phyloP scores from a whole-genome alignment of 2,113 vertebrate genomes.

The Myrmecobius fasciatus region DNA sequence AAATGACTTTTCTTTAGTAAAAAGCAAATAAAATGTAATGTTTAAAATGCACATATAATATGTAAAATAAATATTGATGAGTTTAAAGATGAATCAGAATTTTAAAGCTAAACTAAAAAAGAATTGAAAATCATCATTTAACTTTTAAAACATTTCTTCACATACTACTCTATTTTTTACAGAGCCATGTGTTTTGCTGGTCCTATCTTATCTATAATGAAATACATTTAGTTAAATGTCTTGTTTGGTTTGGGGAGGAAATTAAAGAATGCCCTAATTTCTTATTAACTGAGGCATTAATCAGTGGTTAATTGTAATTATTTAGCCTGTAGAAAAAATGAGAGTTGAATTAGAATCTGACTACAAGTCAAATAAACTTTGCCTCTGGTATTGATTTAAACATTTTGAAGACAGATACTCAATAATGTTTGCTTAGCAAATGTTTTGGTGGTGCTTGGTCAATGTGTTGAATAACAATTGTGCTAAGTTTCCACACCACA shows the following conservation, averaged over 20 bases:
- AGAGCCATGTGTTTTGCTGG: neutral
- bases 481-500: constrained; percentile 54
- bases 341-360: constrained; percentile 83
- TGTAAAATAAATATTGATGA: constrained; percentile 32
- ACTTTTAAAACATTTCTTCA: constrained; percentile 21
- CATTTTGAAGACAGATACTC: constrained; percentile 85
- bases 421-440: constrained; percentile 81
- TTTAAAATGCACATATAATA: neutral
- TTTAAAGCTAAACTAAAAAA: constrained; percentile 25
- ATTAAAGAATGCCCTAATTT: constrained; percentile 76
- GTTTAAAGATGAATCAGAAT: constrained; percentile 15
- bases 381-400: constrained; percentile 84
- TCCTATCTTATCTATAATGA: constrained; percentile 45
- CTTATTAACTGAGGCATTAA: constrained; percentile 82
- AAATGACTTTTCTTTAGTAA: neutral
- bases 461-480: constrained; percentile 81
- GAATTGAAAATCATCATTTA: constrained; percentile 31
- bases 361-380: constrained; percentile 85
- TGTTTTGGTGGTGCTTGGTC: constrained; percentile 63
- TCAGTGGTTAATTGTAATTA: constrained; percentile 85
- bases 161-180: constrained; percentile 25
- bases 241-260: constrained; percentile 69
- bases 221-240: constrained; percentile 65
- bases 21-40: neutral
- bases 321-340: constrained; percentile 83